Evolutionary conservation across 2,888 invertebrate genomes (phyloP).

Genomic region (Embidobia sp.): DNA sequence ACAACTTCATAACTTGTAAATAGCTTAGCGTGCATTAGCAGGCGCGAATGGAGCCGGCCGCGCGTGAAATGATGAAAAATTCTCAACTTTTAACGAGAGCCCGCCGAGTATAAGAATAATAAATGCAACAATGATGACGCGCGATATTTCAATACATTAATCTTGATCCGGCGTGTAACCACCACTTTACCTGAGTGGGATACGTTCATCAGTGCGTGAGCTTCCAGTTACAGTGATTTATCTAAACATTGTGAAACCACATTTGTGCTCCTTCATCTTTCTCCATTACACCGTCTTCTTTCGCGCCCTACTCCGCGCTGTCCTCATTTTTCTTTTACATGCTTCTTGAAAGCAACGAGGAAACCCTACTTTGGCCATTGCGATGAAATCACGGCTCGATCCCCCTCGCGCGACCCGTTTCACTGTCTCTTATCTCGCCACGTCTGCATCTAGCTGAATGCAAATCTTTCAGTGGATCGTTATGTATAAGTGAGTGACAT

Average conservation of each 20-base stretch:
- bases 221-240: slow-evolving; percentile 65
- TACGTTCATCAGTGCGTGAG: slow-evolving; percentile 65
- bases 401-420: slow-evolving; percentile 63
- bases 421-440: slow-evolving; percentile 65
- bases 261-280: slow-evolving; percentile 66
- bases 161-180: slow-evolving; percentile 63
- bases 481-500: slow-evolving; percentile 67
- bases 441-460: slow-evolving; percentile 65
- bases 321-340: slow-evolving; percentile 66
- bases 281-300: slow-evolving; percentile 65
- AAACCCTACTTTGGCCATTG: slow-evolving; percentile 64
- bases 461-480: slow-evolving; percentile 66
- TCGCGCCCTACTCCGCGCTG: slow-evolving; percentile 49
- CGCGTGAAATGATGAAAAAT: slow-evolving; percentile 47
- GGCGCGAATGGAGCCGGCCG: slow-evolving; percentile 29
- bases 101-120: slow-evolving; percentile 42
- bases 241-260: slow-evolving; percentile 65
- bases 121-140: slow-evolving; percentile 64
- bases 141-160: slow-evolving; percentile 65
- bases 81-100: slow-evolving; percentile 45
- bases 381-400: slow-evolving; percentile 64
- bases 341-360: slow-evolving; percentile 63
- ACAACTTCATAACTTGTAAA: slow-evolving; percentile 39
- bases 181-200: slow-evolving; percentile 62
- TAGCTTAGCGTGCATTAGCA: slow-evolving; percentile 29